phyloP scores from a whole-genome alignment of 1,140 invertebrate species.

The Laodelphax striatellus region DNA sequence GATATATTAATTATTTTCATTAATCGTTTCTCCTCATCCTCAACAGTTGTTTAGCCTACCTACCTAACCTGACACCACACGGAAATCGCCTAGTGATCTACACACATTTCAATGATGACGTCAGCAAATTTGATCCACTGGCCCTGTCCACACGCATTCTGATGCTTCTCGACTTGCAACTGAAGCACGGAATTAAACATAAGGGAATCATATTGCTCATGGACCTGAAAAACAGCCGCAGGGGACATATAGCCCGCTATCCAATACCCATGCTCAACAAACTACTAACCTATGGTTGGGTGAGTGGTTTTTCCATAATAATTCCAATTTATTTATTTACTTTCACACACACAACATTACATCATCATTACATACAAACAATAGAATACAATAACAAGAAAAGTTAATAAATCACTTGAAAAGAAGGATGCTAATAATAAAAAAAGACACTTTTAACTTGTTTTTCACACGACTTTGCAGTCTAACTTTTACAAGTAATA shows the following conservation, averaged over 20 bases:
- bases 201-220: neutral
- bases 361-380: too few species aligned
- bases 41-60: neutral
- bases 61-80: neutral
- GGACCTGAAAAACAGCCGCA: neutral
- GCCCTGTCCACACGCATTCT: neutral
- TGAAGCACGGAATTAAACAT: neutral
- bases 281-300: neutral
- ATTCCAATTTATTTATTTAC: too few species aligned
- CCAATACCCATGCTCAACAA: neutral
- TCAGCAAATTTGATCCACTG: neutral
- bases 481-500: too few species aligned
- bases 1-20: too few species aligned
- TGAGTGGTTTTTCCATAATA: neutral
- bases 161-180: neutral
- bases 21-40: too few species aligned
- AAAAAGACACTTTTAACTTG: too few species aligned
- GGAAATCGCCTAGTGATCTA: neutral
- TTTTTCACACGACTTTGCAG: too few species aligned
- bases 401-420: too few species aligned
- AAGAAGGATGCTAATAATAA: too few species aligned
- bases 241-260: neutral
- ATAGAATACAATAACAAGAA: too few species aligned
- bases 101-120: neutral
- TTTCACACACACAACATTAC: too few species aligned